Evolutionary conservation across 2,113 vertebrate genomes (phyloP), one percentile per base, ranked within the genome.

Genomic region (Mus pahari): DNA sequence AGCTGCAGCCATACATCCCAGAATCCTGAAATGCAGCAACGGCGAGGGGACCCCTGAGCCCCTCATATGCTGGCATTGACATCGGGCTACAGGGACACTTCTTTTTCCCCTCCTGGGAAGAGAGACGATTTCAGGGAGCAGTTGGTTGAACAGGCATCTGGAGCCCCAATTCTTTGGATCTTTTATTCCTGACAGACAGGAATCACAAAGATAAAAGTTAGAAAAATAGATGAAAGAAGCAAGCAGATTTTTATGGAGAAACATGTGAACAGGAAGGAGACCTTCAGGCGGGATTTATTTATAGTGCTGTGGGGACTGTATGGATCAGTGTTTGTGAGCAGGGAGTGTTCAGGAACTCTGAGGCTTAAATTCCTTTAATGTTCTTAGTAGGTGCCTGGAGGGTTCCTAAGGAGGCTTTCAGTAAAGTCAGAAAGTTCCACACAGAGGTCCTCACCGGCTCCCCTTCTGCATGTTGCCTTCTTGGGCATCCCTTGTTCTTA

Each of bases 281-380:
- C 31, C 20, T 95, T 89, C 66, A 58, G 86, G 73, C 24, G 12
- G 83, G 74, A 75, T 62, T 89, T 96, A 78, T 96, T 97, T 87
- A 87, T 86, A 97, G 68, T 16, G 62, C 45, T 26, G n/a, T 58
- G 58, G 22, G 28, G 89, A 81, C 64, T 42, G 14, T 53, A 6
- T 33, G 71, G 50, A 87, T 94, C 77, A 91, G 39, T 86, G 92
- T 78, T 84, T 86, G 81, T 74, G 91, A 60, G 73, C 20, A 60
- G 17, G 60, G 20, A 83, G 7, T 28, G 13, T 77, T 86, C 48
- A 48, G 86, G 70, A 91, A 70, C 62, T 71, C 9, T 79, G 39
- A 58, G 48, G 20, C 91, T 97, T 92, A 78, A 58, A 83, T 71
- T 74, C n/a, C 89, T 94, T 95, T 96, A 58, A 86, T 94, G 73